Evolutionary conservation across 1,140 invertebrate genomes (phyloP).

Genomic region (Drosophila pandora): DNA sequence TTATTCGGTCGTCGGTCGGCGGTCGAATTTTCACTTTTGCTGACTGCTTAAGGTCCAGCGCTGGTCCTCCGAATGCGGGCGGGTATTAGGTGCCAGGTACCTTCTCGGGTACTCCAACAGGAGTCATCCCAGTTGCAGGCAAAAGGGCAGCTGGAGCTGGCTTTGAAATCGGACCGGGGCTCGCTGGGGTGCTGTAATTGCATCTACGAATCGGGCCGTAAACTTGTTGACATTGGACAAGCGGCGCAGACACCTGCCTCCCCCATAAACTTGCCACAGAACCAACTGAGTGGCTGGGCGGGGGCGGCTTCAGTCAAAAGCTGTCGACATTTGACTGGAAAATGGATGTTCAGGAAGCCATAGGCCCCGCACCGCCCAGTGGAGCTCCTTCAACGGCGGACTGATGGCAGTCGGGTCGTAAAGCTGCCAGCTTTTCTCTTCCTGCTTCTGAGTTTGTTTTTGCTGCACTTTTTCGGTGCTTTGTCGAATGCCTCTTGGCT

Average conservation of each 20-base stretch:
- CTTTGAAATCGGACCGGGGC: not conserved
- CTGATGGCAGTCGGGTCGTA: conserved; percentile 39
- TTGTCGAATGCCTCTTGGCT: conserved; percentile 17
- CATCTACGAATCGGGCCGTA: conserved; percentile 22
- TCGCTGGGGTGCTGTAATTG: not conserved
- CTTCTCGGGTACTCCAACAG: not conserved
- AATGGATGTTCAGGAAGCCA: conserved; percentile 56
- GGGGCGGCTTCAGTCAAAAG: conserved; percentile 34
- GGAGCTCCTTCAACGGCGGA: conserved; percentile 25
- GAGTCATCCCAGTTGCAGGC: not conserved
- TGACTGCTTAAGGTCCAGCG: conserved; percentile 66
- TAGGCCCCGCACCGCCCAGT: conserved; percentile 26
- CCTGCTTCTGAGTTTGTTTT: conserved; percentile 22
- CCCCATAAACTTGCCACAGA: conserved; percentile 20
- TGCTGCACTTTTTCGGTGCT: not conserved
- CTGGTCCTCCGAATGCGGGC: too few relatives aligned
- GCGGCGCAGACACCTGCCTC: conserved; percentile 20
- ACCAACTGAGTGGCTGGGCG: conserved; percentile 4
- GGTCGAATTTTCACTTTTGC: conserved; percentile 80
- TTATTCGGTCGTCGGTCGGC: conserved; percentile 66
- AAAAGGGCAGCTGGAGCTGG: not conserved
- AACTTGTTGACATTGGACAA: conserved; percentile 55
- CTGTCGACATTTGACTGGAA: conserved; percentile 47
- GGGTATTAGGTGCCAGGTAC: too few relatives aligned
- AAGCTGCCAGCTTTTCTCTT: conserved; percentile 40